Conservation (phyloP, 2,888 invertebrate species). For the Sceliomorpha sp. region DNA sequence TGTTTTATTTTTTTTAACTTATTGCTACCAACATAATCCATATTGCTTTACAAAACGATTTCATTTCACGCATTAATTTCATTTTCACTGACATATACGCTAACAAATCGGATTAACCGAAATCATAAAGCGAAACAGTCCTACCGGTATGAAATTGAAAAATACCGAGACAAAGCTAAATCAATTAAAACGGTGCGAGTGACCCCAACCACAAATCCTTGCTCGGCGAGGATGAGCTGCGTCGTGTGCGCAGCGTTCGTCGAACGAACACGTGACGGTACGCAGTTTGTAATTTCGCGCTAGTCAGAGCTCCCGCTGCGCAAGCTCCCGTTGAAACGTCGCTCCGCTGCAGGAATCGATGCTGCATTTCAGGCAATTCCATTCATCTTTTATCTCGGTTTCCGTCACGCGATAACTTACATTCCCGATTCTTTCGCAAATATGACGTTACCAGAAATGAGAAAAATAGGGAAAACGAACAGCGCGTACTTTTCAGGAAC, state of each 20-base stretch:
- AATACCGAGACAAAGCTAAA: conserved; percentile 12
- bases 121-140: no score
- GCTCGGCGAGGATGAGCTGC: not conserved
- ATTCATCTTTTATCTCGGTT: conserved; percentile 8
- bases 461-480: no score
- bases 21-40: no score
- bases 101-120: no score
- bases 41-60: no score
- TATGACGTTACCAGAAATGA: not conserved
- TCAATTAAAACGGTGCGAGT: conserved; percentile 12
- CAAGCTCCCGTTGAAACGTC: conserved; percentile 62
- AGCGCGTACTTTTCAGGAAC: no score
- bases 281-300: conserved; percentile 66
- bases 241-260: conserved; percentile 5
- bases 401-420: no score
- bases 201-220: conserved; percentile 5
- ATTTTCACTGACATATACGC: no score
- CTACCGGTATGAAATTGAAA: no score
- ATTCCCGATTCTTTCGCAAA: no score
- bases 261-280: conserved; percentile 61
- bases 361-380: conserved; percentile 52
- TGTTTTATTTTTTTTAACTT: no score
- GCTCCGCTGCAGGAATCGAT: conserved; percentile 68
- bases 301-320: conserved; percentile 57
- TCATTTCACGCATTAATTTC: no score